Evolutionary conservation across 2,797 vertebrate genomes (phyloP), one percentile per base, ranked within the genome.

Genomic region (Cirrhinus molitorella): DNA sequence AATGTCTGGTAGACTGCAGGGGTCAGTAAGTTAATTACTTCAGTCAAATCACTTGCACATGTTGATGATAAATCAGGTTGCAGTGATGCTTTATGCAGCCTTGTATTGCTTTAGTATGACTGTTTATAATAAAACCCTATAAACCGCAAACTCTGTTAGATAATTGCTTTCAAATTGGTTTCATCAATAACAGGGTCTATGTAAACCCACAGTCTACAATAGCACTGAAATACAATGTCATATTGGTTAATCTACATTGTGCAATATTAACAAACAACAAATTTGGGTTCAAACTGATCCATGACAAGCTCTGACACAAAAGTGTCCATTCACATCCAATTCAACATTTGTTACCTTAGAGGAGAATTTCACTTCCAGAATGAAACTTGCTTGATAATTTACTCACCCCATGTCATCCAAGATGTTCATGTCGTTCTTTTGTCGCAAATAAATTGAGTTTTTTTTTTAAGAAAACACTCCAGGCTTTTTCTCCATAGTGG

Each of bases 11-110:
- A 83, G 68, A 43, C 83, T 80, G 75, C 40, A 81, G 84, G 89
- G 89, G 83, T 84, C 89, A 61, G 40, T 66, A 76, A 34, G 28
- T 43, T 79, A 34, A 79, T 86, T 25, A 74, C 70, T 21, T 72
- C 1, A 23, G 84, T 85, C 79, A 87, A 87, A 90, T 90, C 17
- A 88, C 66, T 86, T 77, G 70, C 86, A 87, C 28, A 71, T 85
- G 79, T 19, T 43, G 55, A 40, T 49, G 23, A 40, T 34, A 67
- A n/a, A 73, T 55, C 16, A 70, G 17, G 16, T 23, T 40, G 23
- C 40, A 78, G 31, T 55, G 12, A 73, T 53, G 43, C 25, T 37
- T 28, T 31, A 21, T 51, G 14, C n/a, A 19, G 31, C 2, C 16
- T 9, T 57, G 14, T 23, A 55, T 72, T n/a, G 16, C 72, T 79